Base-by-base conservation (phyloP, 2,888 invertebrate species). In the Tipula helvola region DNA sequence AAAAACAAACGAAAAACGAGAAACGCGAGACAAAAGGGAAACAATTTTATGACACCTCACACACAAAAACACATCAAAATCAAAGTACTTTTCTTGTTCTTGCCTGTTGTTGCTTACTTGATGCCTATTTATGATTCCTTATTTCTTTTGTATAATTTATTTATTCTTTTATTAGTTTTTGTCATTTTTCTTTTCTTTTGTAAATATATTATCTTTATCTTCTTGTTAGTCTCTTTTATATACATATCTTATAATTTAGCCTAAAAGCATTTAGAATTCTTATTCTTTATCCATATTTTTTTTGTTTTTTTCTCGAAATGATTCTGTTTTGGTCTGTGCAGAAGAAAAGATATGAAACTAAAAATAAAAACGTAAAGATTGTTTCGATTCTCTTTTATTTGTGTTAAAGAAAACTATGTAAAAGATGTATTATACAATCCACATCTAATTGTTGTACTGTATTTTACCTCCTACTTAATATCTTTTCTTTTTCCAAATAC, bases 371-470 rank as follows among this genome's bases (percentile, higher is more conserved):
- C 47, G 12, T 4, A 18, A 71, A 71, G 71, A 71, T 18, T 71
- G 71, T 28, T 71, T 71, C 71, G 28, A 71, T 71, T 71, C 71
- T 71, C 10, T 28, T 18, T 71, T 28, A 28, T 28, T 28, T 71
- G 71, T 71, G 52, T 1, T 52, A 52, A 16, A 52, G 16, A 28
- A 28, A 57, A 57, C 18, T 28, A 16, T 52, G 28, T 28, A 28
- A 28, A 71, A 71, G 71, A 71, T 71, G 28, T 39, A 84, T 84
- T 36, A 41, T 84, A 84, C 84, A 84, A 84, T 84, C 84, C 84
- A 84, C 84, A 84, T 84, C 84, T 84, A 84, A 84, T 84, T 84
- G 84, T 84, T 84, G 39, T 84, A 84, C 16, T 84, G 39, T 41
- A 84, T 12, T 84, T 16, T 84, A 84, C 36, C 84, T 84, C 84